These are phyloP conservation scores for Cosmopolites sordidus DNA, from an alignment of 2,888 invertebrate genomes.

Conservation along the genomic window DNA sequence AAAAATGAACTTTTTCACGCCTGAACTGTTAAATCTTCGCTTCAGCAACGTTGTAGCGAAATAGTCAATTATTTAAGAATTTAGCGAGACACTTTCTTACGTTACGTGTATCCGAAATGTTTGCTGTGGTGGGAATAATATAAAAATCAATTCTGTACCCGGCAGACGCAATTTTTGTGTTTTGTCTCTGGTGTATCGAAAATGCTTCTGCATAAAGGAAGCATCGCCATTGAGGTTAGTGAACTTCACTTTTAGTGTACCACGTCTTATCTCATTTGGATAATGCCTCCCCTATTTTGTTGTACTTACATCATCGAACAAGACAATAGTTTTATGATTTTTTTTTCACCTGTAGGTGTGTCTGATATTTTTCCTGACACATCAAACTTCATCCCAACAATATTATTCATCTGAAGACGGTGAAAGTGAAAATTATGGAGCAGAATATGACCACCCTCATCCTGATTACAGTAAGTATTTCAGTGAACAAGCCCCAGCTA, in stretches of 20 bases:
- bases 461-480: slow-evolving; percentile 46
- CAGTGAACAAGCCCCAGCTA: slow-evolving; percentile 32
- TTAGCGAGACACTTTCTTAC: slow-evolving; percentile 25
- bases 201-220: slow-evolving; percentile 42
- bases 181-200: slow-evolving; percentile 19
- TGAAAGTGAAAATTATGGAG: slow-evolving; percentile 24
- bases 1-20: slow-evolving; percentile 22
- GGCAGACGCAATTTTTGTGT: slow-evolving; percentile 26
- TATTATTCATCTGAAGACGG: slow-evolving; percentile 33
- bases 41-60: slow-evolving; percentile 25
- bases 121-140: slow-evolving; percentile 25
- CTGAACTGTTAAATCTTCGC: slow-evolving; percentile 21
- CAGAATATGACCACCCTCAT: slow-evolving; percentile 32
- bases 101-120: slow-evolving; percentile 20
- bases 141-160: slow-evolving; percentile 19
- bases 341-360: slow-evolving; percentile 29
- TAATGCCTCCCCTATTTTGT: too few species aligned
- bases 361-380: slow-evolving; percentile 29
- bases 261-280: too few species aligned
- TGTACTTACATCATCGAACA: too few species aligned
- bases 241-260: slow-evolving; percentile 18
- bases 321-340: background rate
- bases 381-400: slow-evolving; percentile 34
- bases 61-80: slow-evolving; percentile 26
- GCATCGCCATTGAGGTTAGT: slow-evolving; percentile 43